phyloP scores from a whole-genome alignment of 2,113 vertebrate genomes.

The Pseudorectes ferrugineus region DNA sequence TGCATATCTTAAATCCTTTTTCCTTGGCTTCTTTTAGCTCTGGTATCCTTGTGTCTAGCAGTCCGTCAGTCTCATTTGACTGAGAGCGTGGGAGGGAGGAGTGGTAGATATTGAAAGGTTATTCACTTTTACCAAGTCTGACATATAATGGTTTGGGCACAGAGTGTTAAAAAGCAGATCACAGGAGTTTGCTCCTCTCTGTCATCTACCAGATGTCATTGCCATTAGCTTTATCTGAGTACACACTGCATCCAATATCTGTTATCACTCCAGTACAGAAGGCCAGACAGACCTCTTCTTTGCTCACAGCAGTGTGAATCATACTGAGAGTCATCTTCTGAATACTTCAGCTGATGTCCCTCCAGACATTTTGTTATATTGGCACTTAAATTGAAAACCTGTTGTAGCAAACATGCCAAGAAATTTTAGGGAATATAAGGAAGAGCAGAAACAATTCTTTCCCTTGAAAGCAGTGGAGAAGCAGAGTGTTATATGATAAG shows the following conservation, averaged over 20 bases:
- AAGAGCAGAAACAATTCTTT: neutral
- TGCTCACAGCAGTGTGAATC: constrained; percentile 38
- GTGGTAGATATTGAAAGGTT: constrained; percentile 21
- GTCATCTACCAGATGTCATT: constrained; percentile 38
- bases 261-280: constrained; percentile 46
- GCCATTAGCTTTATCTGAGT: constrained; percentile 52
- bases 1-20: neutral
- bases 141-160: constrained; percentile 46
- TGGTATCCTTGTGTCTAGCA: neutral
- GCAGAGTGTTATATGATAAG: neutral
- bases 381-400: constrained; percentile 24
- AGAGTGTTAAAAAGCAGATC: constrained; percentile 20
- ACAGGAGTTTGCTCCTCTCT: constrained; percentile 34
- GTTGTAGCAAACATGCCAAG: neutral
- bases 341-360: constrained; percentile 35
- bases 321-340: constrained; percentile 29
- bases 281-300: constrained; percentile 28
- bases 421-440: neutral
- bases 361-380: constrained; percentile 27
- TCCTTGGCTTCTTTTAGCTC: neutral
- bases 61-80: neutral
- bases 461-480: neutral
- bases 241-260: constrained; percentile 23
- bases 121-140: constrained; percentile 17
- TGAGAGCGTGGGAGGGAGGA: neutral